Percentiles rank a stretch among this genome's conserved stretches.
phyloP scores from a whole-genome alignment of 2,113 vertebrate genomes.

The Columbina picui region DNA sequence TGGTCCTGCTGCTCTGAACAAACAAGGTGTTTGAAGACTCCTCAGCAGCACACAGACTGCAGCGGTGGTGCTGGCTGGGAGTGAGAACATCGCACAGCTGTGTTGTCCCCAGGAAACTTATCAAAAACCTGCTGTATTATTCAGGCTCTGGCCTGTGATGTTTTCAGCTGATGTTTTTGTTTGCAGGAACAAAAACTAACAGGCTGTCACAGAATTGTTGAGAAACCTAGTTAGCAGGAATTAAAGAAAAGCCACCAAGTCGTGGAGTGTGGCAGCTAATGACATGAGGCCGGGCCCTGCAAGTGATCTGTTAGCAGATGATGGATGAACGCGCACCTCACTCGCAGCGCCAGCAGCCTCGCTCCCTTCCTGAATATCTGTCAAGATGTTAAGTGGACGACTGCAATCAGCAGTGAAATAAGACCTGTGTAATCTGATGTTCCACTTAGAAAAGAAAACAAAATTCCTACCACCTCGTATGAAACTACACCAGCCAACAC shows the following conservation, averaged over 20 bases:
- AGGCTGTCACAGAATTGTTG: not conserved
- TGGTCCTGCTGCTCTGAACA: not conserved
- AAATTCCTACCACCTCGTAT: conserved; percentile 64
- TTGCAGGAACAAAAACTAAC: not conserved
- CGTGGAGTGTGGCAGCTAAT: conserved; percentile 33
- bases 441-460: conserved; percentile 87
- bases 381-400: conserved; percentile 90
- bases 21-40: accelerated
- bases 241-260: conserved; percentile 27
- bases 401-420: conserved; percentile 89
- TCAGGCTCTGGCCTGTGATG: not conserved
- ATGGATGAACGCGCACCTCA: conserved; percentile 84
- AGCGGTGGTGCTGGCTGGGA: accelerated
- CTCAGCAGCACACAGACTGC: accelerated
- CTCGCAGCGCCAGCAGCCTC: conserved; percentile 76
- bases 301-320: conserved; percentile 87
- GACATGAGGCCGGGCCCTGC: conserved; percentile 43
- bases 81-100: accelerated
- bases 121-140: not conserved
- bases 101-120: not conserved
- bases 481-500: conserved; percentile 57
- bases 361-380: conserved; percentile 83
- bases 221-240: conserved; percentile 7
- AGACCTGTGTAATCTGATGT: conserved; percentile 91
- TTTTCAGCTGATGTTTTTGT: not conserved